phyloP scores from a whole-genome alignment of 2,888 invertebrate genomes.

The Ophion ventricosus region DNA sequence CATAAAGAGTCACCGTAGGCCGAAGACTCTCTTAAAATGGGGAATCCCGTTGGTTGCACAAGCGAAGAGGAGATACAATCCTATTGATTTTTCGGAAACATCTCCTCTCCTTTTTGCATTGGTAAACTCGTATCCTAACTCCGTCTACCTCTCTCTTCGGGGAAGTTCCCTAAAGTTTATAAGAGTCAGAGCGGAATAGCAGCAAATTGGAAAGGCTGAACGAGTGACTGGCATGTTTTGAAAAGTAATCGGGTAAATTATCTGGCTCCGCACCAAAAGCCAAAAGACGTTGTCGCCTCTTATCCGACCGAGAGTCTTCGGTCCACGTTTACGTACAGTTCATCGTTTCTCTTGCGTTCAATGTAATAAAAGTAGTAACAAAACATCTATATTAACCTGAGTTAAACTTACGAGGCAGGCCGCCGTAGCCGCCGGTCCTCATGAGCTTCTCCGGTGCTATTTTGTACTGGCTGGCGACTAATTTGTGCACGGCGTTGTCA shows the following conservation, averaged over 20 bases:
- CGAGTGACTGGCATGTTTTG: no score
- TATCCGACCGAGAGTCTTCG: conserved; percentile 69
- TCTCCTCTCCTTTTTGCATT: not conserved
- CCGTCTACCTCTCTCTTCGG: not conserved
- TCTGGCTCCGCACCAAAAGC: not conserved
- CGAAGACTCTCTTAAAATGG: conserved; percentile 63
- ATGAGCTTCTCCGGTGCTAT: conserved; percentile 98
- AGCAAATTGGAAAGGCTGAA: no score
- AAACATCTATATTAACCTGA: conserved; percentile 83
- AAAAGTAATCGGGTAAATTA: not conserved
- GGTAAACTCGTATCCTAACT: not conserved
- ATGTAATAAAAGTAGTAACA: conserved; percentile 70
- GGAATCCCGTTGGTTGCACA: not conserved
- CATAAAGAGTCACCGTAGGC: conserved; percentile 50
- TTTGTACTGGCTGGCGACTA: conserved; percentile 98
- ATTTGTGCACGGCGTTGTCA: conserved; percentile 96
- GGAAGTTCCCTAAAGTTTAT: not conserved
- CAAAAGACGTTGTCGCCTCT: not conserved
- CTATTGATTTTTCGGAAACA: not conserved
- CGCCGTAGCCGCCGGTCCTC: conserved; percentile 97
- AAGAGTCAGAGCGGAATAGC: no score
- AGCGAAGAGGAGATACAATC: not conserved
- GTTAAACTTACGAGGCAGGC: conserved; percentile 90
- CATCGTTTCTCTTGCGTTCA: not conserved
- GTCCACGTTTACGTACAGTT: conserved; percentile 67